Evolutionary conservation across 2,888 invertebrate genomes (phyloP).

Genomic region (Mactromeris polynyma): DNA sequence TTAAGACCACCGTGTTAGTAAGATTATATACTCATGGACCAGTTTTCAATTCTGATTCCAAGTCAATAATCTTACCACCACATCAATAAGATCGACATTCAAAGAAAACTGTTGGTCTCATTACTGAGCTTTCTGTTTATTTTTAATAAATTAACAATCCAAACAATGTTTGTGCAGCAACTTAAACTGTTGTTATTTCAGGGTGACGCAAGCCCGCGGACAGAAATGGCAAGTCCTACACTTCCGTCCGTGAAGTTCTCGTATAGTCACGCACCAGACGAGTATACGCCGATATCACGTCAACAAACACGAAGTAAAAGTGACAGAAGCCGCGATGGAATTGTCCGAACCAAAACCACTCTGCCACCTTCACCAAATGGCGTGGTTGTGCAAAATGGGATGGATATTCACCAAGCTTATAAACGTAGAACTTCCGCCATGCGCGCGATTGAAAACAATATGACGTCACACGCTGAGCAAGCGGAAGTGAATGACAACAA

Average conservation of each 20-base stretch:
- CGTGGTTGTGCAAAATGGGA: conserved; percentile 63
- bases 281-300: background rate
- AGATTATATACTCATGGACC: too few relatives aligned
- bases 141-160: too few relatives aligned
- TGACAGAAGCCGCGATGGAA: background rate
- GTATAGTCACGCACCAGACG: conserved; percentile 55
- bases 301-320: conserved; percentile 28
- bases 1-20: too few relatives aligned
- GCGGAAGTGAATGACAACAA: conserved; percentile 13
- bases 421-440: conserved; percentile 47
- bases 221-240: conserved; percentile 49
- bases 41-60: too few relatives aligned
- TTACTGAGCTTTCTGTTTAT: too few relatives aligned
- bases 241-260: conserved; percentile 64
- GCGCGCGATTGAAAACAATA: conserved; percentile 51
- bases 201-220: conserved; percentile 41
- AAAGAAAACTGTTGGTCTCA: too few relatives aligned
- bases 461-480: conserved; percentile 19
- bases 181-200: conserved; percentile 2
- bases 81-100: too few relatives aligned
- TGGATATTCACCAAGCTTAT: conserved; percentile 35
- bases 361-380: conserved; percentile 67
- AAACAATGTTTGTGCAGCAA: too few relatives aligned
- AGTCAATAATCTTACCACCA: too few relatives aligned
- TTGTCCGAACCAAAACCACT: conserved; percentile 24